These are phyloP conservation scores for Monomorium pharaonis DNA, from an alignment of 1,140 invertebrate species.

Conservation along the genomic window DNA sequence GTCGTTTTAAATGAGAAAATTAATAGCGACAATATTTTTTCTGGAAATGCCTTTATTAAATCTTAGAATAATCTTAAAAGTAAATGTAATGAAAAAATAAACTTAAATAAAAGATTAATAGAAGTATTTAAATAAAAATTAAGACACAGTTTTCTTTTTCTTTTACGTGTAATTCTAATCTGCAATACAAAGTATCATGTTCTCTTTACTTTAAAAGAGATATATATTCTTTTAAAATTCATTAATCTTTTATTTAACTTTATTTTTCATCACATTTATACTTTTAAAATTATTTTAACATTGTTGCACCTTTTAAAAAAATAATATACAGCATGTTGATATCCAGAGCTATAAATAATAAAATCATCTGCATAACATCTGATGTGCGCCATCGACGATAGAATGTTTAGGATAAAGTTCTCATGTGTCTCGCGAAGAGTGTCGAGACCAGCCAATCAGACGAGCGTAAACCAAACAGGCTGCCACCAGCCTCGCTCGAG, in stretches of 20 bases:
- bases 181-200: too few relatives aligned
- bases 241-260: too few relatives aligned
- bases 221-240: too few relatives aligned
- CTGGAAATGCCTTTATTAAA: not conserved
- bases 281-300: not conserved
- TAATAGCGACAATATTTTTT: not conserved
- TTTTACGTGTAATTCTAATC: too few relatives aligned
- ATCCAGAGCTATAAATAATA: constrained; percentile 65
- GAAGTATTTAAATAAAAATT: too few relatives aligned
- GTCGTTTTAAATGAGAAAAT: not conserved
- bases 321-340: constrained; percentile 15
- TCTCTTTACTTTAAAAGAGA: too few relatives aligned
- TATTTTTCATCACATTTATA: not conserved
- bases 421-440: constrained; percentile 40
- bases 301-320: not conserved
- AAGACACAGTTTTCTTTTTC: too few relatives aligned
- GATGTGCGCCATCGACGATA: constrained; percentile 36
- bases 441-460: constrained; percentile 60
- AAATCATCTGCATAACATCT: constrained; percentile 57
- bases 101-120: too few relatives aligned
- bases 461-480: constrained; percentile 51
- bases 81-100: too few relatives aligned
- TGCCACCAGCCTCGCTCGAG: constrained; percentile 58
- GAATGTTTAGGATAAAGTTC: constrained; percentile 60
- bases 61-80: too few relatives aligned